Percentiles rank a stretch among this genome's conserved stretches.
Conservation (phyloP, 2,797 vertebrate genomes). For the Pseudochaenichthys georgianus region DNA sequence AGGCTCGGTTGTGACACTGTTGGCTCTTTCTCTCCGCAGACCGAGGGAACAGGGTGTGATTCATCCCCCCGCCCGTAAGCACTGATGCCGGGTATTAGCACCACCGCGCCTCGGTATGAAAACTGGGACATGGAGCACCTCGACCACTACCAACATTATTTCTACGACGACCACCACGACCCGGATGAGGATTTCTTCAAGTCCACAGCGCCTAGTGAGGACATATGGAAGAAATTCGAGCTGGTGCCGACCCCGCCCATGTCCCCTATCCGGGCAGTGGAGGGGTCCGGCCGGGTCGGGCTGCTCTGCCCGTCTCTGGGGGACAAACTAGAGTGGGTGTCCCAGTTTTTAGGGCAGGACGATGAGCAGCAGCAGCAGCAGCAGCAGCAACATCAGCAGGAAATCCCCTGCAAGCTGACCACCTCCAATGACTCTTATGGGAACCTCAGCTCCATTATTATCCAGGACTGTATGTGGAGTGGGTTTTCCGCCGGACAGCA, state of each 20-base stretch:
- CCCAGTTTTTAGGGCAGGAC: conserved; percentile 87
- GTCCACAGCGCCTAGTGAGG: conserved; percentile 95
- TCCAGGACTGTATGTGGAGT: conserved; percentile 98
- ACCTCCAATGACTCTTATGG: conserved; percentile 80
- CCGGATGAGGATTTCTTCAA: conserved; percentile 94
- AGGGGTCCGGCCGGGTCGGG: conserved; percentile 80
- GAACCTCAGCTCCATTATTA: conserved; percentile 92
- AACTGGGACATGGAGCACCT: conserved; percentile 91
- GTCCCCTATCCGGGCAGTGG: conserved; percentile 87
- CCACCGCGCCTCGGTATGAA: conserved; percentile 81
- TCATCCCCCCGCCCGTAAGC: conserved; percentile 57
- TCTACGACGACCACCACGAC: conserved; percentile 91
- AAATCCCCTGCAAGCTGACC: conserved; percentile 83
- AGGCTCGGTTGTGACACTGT: conserved; percentile 31
- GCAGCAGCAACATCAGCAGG: conserved; percentile 71
- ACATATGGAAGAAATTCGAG: conserved; percentile 99
- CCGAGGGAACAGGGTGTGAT: conserved; percentile 75
- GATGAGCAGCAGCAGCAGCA: conserved; percentile 84
- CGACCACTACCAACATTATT: conserved; percentile 94
- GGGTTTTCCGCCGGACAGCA: conserved; percentile 91
- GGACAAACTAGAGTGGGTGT: conserved; percentile 87
- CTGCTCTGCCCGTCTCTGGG: conserved; percentile 80
- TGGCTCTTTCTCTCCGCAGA: conserved; percentile 64
- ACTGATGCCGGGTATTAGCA: conserved; percentile 84
- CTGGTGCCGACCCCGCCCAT: conserved; percentile 93